A percentile compares a stretch with the other conserved stretches of the same genome.
phyloP scores from a whole-genome alignment of 2,888 invertebrate genomes.

The Andricus quercusramuli region DNA sequence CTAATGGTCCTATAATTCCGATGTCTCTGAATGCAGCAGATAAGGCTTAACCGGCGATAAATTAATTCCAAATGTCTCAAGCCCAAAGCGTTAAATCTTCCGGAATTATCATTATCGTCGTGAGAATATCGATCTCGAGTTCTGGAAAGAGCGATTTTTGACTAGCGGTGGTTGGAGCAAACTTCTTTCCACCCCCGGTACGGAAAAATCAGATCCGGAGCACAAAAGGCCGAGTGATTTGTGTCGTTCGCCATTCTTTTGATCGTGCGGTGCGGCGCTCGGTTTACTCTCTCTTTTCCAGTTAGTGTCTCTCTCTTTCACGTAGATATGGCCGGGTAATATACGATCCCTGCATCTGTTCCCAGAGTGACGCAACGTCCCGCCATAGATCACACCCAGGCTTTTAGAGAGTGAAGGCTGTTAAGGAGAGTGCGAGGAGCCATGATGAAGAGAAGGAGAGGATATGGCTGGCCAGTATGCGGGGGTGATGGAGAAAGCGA shows the following conservation, averaged over 20 bases:
- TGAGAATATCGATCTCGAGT: conserved; percentile 34
- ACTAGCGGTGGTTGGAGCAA: not conserved
- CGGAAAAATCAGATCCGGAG: conserved; percentile 61
- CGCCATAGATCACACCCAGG: conserved; percentile 83
- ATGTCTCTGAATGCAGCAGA: conserved; percentile 27
- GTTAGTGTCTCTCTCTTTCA: conserved; percentile 54
- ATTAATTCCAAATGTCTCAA: conserved; percentile 34
- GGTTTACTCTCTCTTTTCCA: conserved; percentile 35
- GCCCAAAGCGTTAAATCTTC: conserved; percentile 31
- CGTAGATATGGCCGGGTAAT: conserved; percentile 77
- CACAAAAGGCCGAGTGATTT: conserved; percentile 76
- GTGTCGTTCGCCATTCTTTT: conserved; percentile 75
- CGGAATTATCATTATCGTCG: conserved; percentile 39
- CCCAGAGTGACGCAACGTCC: conserved; percentile 83
- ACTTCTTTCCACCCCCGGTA: conserved; percentile 54
- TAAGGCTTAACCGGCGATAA: conserved; percentile 32
- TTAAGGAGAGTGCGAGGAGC: conserved; percentile 77
- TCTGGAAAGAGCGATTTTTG: conserved; percentile 23
- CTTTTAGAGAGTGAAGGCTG: conserved; percentile 83
- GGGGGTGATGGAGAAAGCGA: conserved; percentile 51
- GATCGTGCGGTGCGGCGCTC: conserved; percentile 52
- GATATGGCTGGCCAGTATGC: conserved; percentile 13
- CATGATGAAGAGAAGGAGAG: conserved; percentile 38
- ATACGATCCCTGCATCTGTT: conserved; percentile 79
- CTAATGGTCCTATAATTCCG: conserved; percentile 24